Percentiles rank a stretch among this genome's conserved stretches.
Conservation (phyloP, 2,797 vertebrate genomes). For the Phalloptychus januarius region DNA sequence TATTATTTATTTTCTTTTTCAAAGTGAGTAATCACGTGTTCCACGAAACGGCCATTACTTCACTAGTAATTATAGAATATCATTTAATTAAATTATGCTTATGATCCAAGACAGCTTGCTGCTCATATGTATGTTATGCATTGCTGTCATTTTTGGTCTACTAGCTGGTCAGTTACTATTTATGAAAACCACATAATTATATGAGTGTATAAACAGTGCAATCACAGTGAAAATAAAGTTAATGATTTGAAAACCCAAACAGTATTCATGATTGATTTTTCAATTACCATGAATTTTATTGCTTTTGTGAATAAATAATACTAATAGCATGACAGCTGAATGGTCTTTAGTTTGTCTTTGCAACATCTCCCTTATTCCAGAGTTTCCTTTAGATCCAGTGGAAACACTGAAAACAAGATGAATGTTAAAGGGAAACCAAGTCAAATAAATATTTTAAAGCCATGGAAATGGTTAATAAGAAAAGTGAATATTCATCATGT, state of each 20-base stretch:
- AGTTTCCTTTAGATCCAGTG: neutral
- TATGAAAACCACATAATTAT: conserved; percentile 9
- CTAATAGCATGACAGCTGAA: neutral
- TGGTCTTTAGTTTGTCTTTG: neutral
- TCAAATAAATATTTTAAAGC: neutral
- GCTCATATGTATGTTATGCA: neutral
- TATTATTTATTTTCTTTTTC: neutral
- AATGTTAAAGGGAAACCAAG: neutral
- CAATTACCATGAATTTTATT: neutral
- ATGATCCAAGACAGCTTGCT: neutral
- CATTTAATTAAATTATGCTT: too few species aligned
- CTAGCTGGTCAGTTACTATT: conserved; percentile 1
- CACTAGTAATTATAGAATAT: neutral
- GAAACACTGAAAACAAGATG: neutral
- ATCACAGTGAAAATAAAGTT: conserved; percentile 40
- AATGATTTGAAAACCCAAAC: neutral
- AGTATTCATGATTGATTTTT: neutral
- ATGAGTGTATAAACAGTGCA: conserved; percentile 25
- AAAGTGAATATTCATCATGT: neutral
- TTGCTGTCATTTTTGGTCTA: neutral
- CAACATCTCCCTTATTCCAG: neutral
- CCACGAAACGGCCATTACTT: neutral
- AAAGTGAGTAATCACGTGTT: neutral
- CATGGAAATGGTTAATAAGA: neutral
- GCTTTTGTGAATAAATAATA: neutral